Base-by-base conservation (phyloP, 2,797 vertebrate species). In the Carapus acus region DNA sequence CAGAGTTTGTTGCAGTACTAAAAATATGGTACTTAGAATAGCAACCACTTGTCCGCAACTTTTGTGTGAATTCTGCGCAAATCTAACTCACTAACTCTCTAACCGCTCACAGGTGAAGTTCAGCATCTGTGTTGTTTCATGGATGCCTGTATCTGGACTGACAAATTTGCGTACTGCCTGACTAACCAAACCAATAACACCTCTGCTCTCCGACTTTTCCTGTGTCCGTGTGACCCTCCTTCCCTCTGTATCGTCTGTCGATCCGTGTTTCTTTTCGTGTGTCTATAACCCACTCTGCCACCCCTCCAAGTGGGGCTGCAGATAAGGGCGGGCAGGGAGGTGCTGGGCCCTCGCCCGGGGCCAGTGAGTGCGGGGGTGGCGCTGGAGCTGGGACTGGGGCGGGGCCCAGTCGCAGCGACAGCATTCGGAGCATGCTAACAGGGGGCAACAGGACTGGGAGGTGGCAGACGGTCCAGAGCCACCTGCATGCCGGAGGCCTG, bases 391-490 rank as follows among this genome's bases (percentile, higher is more conserved):
- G 83, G 89, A 78, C 88, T 80, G 90, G 93, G 91, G 92, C 88
- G 73, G 89, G 88, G 65, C 88, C 88, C 74, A 89, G 88, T 83
- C 93, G 92, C 91, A 94, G 92, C 85, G 91, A 94, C 88, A 93
- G 92, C 84, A 76, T 90, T 83, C 76, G 87, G 52, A 93, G 92
- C 84, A 87, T 89, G 85, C 79, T 87, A 81, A 85, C 85, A 87
- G 93, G 89, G 64, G 91, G 89, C 82, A 91, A 91, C 84, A 93
- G 90, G 87, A 92, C 82, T 20, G 87, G 95, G 77, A 92, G 91
- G 83, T 98, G 94, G 96, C 93, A 96, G 85, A 92, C 85, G 65
- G 70, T 98, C 89, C 95, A 98, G 91, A 94, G 92, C 89, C 95
- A 98, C 90, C 89, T 98, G 91, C 91, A 94, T 68, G 91, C 94